Percentiles rank a stretch among this genome's conserved stretches.
These are phyloP conservation scores for Pipistrellus pipistrellus DNA, from an alignment of 2,797 vertebrate genomes.

Conservation along the genomic window DNA sequence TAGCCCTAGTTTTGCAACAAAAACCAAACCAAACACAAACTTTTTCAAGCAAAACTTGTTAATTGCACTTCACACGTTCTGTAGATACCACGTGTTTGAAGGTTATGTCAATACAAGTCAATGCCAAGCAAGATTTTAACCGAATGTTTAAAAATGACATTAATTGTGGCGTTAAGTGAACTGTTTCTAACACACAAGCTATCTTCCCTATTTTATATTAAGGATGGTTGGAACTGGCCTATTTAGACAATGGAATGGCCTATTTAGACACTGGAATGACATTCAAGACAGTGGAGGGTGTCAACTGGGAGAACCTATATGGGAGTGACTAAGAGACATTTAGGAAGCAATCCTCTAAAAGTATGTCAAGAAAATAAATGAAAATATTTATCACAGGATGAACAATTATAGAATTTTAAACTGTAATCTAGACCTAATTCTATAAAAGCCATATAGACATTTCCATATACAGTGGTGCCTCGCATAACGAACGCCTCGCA, in stretches of 20 bases:
- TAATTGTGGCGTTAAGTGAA: conserved; percentile 3
- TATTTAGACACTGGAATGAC: background rate
- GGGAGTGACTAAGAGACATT: background rate
- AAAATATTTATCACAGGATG: conserved; percentile 2
- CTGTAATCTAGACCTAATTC: background rate
- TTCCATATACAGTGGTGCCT: no score
- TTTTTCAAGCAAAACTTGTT: no score
- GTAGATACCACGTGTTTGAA: no score
- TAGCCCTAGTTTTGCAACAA: no score
- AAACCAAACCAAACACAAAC: no score
- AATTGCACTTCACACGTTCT: no score
- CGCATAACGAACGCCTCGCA: no score
- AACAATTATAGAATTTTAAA: background rate
- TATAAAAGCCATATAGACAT: background rate
- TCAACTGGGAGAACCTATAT: background rate
- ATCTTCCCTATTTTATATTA: background rate
- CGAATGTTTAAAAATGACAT: no score
- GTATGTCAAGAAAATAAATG: background rate
- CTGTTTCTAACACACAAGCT: background rate
- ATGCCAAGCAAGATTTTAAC: no score
- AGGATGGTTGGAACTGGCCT: background rate
- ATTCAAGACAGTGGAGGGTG: background rate
- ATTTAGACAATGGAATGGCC: background rate
- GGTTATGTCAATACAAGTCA: no score
- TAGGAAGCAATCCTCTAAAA: background rate